Evolutionary conservation across 2,797 vertebrate genomes (phyloP).

Genomic region (Enteromius unitaeniatus): DNA sequence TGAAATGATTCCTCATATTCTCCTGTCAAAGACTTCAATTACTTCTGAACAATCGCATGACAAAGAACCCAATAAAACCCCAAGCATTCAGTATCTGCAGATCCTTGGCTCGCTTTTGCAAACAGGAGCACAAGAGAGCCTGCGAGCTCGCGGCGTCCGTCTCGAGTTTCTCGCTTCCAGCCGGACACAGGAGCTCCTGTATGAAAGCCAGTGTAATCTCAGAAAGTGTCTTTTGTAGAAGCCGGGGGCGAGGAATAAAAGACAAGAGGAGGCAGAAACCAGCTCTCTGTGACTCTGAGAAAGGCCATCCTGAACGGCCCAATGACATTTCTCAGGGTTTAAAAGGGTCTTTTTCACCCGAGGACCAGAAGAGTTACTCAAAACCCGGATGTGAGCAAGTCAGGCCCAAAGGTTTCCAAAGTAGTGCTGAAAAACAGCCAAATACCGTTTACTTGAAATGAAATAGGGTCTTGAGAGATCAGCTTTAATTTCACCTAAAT

Average conservation of each 20-base stretch:
- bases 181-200: slow-evolving; percentile 46
- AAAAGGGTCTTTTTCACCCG: slow-evolving; percentile 18
- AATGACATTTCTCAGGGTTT: slow-evolving; percentile 31
- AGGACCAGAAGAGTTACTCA: slow-evolving; percentile 16
- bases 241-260: slow-evolving; percentile 34
- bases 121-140: slow-evolving; percentile 21
- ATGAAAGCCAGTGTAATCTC: slow-evolving; percentile 53
- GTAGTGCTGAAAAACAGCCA: background rate
- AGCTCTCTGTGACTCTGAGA: slow-evolving; percentile 33
- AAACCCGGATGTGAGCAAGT: background rate
- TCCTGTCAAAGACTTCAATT: background rate
- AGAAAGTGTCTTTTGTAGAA: slow-evolving; percentile 51
- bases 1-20: background rate
- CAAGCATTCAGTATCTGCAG: background rate
- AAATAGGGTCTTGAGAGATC: background rate
- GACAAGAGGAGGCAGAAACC: slow-evolving; percentile 38
- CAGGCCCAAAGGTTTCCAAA: background rate
- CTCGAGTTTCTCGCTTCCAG: slow-evolving; percentile 54
- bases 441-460: background rate
- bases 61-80: slow-evolving; percentile 16
- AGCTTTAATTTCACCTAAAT: background rate
- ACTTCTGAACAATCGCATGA: background rate
- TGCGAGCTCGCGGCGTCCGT: background rate
- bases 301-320: slow-evolving; percentile 3
- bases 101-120: background rate